Evolutionary conservation across 2,113 vertebrate genomes (phyloP).

Genomic region (Trogon melanurus): DNA sequence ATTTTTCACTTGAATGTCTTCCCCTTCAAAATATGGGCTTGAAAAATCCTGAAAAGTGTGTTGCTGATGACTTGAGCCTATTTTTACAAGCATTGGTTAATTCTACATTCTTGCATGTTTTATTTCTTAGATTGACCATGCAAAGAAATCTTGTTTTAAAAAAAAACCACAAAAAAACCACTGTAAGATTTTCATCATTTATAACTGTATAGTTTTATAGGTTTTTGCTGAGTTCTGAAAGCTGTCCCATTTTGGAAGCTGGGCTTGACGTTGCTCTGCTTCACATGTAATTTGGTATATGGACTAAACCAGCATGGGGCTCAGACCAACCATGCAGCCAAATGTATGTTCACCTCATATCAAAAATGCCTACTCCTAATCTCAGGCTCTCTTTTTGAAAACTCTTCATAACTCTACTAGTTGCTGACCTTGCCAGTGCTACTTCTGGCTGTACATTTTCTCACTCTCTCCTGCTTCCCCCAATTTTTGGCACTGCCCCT

Average conservation of each 20-base stretch:
- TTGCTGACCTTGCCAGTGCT: conserved; percentile 34
- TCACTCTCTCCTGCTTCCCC: background rate
- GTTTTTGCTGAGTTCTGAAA: conserved; percentile 4
- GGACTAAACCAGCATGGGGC: background rate
- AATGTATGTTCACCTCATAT: conserved; percentile 22
- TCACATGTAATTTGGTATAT: conserved; percentile 32
- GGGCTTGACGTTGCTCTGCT: background rate
- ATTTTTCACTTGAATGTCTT: background rate
- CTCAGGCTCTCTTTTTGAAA: background rate
- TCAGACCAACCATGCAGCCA: background rate
- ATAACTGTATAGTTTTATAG: background rate
- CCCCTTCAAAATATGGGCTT: background rate
- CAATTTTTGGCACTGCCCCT: background rate
- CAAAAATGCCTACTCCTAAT: conserved; percentile 24
- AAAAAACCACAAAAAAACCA: background rate
- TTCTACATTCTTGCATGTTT: background rate
- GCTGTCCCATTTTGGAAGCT: background rate
- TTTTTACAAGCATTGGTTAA: background rate
- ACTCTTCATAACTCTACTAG: background rate
- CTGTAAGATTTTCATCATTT: background rate
- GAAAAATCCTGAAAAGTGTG: background rate
- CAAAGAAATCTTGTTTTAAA: background rate
- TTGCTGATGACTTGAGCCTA: background rate
- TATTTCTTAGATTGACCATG: background rate
- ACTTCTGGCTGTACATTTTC: conserved; percentile 57